phyloP scores from a whole-genome alignment of 1,140 invertebrate species.

The Drosophila novamexicana region DNA sequence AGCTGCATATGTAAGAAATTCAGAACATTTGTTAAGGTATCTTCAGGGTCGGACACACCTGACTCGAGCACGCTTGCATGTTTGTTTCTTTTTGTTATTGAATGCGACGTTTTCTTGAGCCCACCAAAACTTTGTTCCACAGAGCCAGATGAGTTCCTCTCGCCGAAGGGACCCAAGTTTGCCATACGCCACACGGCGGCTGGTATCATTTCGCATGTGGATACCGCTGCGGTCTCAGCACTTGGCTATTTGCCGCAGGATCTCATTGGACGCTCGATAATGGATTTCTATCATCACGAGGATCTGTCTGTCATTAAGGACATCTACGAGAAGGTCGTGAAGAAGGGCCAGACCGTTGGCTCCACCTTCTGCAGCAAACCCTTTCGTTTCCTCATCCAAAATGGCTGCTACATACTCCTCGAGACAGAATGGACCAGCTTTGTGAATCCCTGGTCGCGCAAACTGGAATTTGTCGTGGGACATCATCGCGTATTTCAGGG shows the following conservation, averaged over 20 bases:
- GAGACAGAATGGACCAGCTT: slow-evolving; percentile 98
- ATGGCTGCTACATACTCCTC: slow-evolving; percentile 92
- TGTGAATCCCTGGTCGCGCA: slow-evolving; percentile 96
- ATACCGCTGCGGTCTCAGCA: slow-evolving; percentile 91
- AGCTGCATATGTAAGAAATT: no score
- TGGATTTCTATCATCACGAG: slow-evolving; percentile 95
- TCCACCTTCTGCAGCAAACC: slow-evolving; percentile 91
- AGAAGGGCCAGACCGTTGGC: slow-evolving; percentile 86
- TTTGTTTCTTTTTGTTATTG: no score
- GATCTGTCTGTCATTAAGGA: slow-evolving; percentile 92
- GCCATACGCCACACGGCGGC: slow-evolving; percentile 91
- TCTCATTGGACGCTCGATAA: slow-evolving; percentile 91
- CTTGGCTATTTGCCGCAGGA: slow-evolving; percentile 96
- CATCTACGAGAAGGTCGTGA: slow-evolving; percentile 92
- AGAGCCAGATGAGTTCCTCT: slow-evolving; percentile 88
- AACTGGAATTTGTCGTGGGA: slow-evolving; percentile 95
- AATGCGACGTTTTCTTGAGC: no score
- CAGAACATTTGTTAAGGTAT: no score
- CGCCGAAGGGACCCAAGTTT: slow-evolving; percentile 87
- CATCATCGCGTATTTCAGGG: slow-evolving; percentile 93
- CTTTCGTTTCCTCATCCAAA: slow-evolving; percentile 90
- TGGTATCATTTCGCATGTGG: slow-evolving; percentile 91
- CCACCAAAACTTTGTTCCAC: not conserved
- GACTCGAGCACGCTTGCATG: no score
- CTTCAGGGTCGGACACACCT: no score